Conservation (phyloP, 2,797 vertebrate genomes). For the Craterocephalus amniculus region DNA sequence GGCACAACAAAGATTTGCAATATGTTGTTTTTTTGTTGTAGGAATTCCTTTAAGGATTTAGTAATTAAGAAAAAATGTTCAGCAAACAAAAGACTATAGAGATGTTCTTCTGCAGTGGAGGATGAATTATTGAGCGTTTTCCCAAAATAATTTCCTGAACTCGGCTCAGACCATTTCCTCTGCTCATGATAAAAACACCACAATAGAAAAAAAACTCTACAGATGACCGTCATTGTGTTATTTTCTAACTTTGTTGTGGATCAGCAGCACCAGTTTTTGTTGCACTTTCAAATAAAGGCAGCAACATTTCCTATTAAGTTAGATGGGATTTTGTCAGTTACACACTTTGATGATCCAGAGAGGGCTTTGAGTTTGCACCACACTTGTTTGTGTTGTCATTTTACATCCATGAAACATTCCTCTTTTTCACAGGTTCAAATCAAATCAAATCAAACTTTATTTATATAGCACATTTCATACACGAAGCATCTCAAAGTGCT, state of each 20-base stretch:
- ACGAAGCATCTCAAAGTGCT: too few relatives aligned
- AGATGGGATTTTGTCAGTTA: too few relatives aligned
- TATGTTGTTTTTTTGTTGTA: background rate
- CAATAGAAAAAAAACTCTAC: background rate
- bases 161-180: background rate
- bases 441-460: too few relatives aligned
- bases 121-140: slow-evolving; percentile 16
- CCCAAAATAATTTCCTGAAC: slow-evolving; percentile 15
- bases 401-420: background rate
- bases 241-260: background rate
- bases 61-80: background rate
- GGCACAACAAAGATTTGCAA: background rate
- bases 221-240: background rate
- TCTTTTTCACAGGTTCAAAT: too few relatives aligned
- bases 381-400: background rate
- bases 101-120: background rate
- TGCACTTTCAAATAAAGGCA: background rate
- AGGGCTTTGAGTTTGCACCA: background rate
- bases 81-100: background rate
- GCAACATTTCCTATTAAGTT: too few relatives aligned
- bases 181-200: background rate
- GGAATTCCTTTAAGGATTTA: background rate
- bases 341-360: too few relatives aligned
- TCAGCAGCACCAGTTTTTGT: too few relatives aligned
- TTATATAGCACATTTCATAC: too few relatives aligned